Evolutionary conservation across 2,113 vertebrate genomes (phyloP).

Genomic region (Brachyhypopomus gauderio): DNA sequence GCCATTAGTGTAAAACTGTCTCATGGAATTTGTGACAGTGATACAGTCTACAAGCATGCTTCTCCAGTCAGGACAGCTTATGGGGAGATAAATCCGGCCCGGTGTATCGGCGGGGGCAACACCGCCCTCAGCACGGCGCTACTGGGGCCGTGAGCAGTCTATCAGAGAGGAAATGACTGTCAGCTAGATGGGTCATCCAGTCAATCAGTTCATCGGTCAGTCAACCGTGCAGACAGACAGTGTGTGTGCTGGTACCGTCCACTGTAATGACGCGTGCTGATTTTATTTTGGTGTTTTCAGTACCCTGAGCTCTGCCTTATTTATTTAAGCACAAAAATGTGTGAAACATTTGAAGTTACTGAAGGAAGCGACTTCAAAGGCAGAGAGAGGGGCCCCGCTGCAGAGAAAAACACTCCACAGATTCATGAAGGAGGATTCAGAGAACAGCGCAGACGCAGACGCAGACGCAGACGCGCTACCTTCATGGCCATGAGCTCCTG

Average conservation of each 20-base stretch:
- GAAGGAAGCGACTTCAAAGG: constrained; percentile 8
- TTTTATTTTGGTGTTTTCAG: background rate
- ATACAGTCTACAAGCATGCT: background rate
- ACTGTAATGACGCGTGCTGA: too few species aligned
- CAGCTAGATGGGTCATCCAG: too few species aligned
- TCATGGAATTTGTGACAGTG: constrained; percentile 19
- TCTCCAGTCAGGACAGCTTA: background rate
- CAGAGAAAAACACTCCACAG: background rate
- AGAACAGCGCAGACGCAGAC: too few species aligned
- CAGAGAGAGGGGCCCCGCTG: background rate
- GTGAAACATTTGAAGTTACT: background rate
- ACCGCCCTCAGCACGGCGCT: background rate
- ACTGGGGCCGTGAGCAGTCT: background rate
- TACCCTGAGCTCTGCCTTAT: background rate
- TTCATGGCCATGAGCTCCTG: constrained; percentile 94
- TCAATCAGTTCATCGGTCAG: too few species aligned
- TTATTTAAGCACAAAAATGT: background rate
- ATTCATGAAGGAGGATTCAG: background rate
- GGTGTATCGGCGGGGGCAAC: background rate
- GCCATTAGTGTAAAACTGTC: constrained; percentile 25
- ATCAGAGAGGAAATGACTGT: too few species aligned
- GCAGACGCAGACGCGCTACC: constrained; percentile 63
- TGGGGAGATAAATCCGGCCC: constrained; percentile 4
- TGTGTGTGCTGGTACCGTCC: too few species aligned
- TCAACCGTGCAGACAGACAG: too few species aligned